phyloP scores from a whole-genome alignment of 92 coral and sea anemone species.

The Anthopleura xanthogrammica region DNA sequence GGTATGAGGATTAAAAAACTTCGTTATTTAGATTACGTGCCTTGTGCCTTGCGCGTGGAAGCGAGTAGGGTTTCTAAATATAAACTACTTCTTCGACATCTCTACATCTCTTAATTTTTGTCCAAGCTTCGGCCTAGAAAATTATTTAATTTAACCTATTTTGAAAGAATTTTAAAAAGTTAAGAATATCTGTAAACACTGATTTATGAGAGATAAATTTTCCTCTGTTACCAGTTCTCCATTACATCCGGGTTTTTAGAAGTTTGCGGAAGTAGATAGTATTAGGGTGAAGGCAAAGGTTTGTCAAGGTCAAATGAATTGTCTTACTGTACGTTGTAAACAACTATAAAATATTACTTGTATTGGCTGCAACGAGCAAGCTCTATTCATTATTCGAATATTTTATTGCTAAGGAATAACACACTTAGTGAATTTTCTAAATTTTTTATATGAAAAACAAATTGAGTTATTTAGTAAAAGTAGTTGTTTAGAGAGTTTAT shows the following conservation, averaged over 20 bases:
- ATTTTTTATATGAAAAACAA: background rate
- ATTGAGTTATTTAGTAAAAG: background rate
- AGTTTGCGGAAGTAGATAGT: slow-evolving; percentile 12
- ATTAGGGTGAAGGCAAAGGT: background rate
- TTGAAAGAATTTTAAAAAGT: too few relatives aligned
- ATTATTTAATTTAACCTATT: too few relatives aligned
- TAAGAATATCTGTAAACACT: too few relatives aligned
- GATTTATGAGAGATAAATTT: background rate
- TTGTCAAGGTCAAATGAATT: slow-evolving; percentile 4
- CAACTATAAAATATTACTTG: background rate
- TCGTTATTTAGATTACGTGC: too few relatives aligned
- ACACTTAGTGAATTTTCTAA: background rate
- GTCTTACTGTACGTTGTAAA: background rate
- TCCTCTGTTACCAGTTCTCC: background rate
- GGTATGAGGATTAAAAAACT: too few relatives aligned
- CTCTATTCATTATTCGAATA: background rate
- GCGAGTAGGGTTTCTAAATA: too few relatives aligned
- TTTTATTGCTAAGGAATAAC: background rate
- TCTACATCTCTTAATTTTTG: too few relatives aligned
- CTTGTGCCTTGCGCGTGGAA: too few relatives aligned
- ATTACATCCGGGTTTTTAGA: slow-evolving; percentile 15
- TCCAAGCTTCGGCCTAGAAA: too few relatives aligned
- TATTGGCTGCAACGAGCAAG: background rate
- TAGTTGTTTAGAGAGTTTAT: background rate
- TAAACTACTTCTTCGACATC: too few relatives aligned